These are phyloP conservation scores for Neoscelio sp. DNA, from an alignment of 2,888 invertebrate genomes.

Conservation along the genomic window DNA sequence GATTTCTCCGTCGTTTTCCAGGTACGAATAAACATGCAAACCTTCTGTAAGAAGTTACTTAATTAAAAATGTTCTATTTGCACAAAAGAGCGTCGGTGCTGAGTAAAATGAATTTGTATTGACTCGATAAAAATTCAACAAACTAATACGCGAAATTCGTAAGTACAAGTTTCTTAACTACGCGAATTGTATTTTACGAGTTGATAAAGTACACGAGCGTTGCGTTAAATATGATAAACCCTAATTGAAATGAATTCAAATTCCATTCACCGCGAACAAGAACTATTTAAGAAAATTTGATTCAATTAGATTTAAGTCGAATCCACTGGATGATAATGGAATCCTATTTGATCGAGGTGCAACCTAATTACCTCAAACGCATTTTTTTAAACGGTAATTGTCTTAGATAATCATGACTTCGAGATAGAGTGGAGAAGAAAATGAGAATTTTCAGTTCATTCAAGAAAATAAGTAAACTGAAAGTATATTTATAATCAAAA, in stretches of 20 bases:
- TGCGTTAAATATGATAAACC: conserved; percentile 41
- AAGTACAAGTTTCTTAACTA: conserved; percentile 3
- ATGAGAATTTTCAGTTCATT: too few relatives aligned
- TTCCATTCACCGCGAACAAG: conserved; percentile 24
- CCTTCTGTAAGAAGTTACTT: conserved; percentile 24
- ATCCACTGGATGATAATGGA: conserved; percentile 10
- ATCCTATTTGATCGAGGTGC: conserved; percentile 9
- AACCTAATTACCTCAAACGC: conserved; percentile 22
- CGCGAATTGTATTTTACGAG: too few relatives aligned
- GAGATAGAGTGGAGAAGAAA: too few relatives aligned
- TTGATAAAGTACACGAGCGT: conserved; percentile 18
- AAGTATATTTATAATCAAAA: too few relatives aligned
- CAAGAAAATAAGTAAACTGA: too few relatives aligned
- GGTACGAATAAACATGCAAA: conserved; percentile 84
- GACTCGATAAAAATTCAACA: conserved; percentile 25
- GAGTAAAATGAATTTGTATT: conserved; percentile 33
- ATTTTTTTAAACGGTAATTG: conserved; percentile 4
- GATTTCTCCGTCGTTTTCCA: conserved; percentile 97
- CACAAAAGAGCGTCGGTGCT: conserved; percentile 16
- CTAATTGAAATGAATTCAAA: conserved; percentile 27
- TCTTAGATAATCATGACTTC: too few relatives aligned
- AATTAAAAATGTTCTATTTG: conserved; percentile 21
- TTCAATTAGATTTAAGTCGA: conserved; percentile 33
- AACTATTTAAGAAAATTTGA: conserved; percentile 28
- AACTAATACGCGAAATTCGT: conserved; percentile 3